Percentiles rank a stretch among this genome's conserved stretches.
phyloP scores from a whole-genome alignment of 1,140 invertebrate species.

The Gryon sp. region DNA sequence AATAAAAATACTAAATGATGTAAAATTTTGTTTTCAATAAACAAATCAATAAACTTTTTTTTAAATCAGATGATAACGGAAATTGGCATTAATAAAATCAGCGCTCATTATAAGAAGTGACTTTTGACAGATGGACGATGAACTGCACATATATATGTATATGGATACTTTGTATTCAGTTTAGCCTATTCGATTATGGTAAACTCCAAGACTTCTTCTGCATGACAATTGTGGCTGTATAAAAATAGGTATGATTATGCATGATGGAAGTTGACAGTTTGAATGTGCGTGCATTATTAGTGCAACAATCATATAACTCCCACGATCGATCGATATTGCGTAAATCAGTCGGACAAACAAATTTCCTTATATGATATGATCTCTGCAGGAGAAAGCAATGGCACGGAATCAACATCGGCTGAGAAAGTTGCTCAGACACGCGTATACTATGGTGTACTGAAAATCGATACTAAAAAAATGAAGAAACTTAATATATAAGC shows the following conservation, averaged over 20 bases:
- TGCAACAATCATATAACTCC: slow-evolving; percentile 6
- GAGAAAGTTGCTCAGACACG: slow-evolving; percentile 18
- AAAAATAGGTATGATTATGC: slow-evolving; percentile 15
- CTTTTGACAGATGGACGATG: too few relatives aligned
- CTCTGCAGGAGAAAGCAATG: slow-evolving; percentile 65
- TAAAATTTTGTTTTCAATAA: too few relatives aligned
- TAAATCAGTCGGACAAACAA: slow-evolving; percentile 35
- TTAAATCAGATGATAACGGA: too few relatives aligned
- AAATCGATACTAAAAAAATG: slow-evolving; percentile 31
- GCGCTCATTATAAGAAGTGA: too few relatives aligned
- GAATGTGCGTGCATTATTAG: not conserved
- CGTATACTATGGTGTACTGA: not conserved
- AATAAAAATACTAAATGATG: too few relatives aligned
- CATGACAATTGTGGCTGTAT: not conserved
- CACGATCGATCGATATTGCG: slow-evolving; percentile 33
- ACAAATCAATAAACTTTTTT: too few relatives aligned
- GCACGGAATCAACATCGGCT: slow-evolving; percentile 59
- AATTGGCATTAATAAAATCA: too few relatives aligned
- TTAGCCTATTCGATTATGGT: not conserved
- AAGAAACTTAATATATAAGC: too few relatives aligned
- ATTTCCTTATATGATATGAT: slow-evolving; percentile 44
- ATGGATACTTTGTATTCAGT: too few relatives aligned
- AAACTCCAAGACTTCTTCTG: slow-evolving; percentile 1
- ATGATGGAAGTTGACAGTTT: slow-evolving; percentile 4
- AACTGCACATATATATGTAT: too few relatives aligned